Percentiles rank a stretch among this genome's conserved stretches.
phyloP scores from a whole-genome alignment of 2,113 vertebrate species.

The Saiga tatarica region DNA sequence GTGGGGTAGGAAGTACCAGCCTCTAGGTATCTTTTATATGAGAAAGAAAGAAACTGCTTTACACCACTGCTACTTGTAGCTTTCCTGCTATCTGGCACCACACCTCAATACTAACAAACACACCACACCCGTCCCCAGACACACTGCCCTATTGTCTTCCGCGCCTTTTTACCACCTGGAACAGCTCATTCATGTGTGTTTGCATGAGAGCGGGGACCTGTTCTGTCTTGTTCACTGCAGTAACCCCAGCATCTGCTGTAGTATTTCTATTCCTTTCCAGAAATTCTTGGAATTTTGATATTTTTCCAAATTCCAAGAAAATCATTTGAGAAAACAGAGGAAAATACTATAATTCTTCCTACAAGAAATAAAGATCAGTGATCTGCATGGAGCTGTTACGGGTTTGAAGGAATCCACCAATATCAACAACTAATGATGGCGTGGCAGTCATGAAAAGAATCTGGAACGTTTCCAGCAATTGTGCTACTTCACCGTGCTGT shows the following conservation, averaged over 20 bases:
- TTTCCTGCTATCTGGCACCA: background rate
- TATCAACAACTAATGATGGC: background rate
- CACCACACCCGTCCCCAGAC: background rate
- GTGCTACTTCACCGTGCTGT: fast-evolving
- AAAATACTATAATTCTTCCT: background rate
- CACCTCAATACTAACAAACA: background rate
- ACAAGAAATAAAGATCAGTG: background rate
- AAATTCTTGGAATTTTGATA: background rate
- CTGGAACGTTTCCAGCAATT: background rate
- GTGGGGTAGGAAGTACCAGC: fast-evolving
- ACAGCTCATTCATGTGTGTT: background rate
- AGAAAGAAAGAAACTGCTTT: background rate
- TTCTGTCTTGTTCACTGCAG: background rate
- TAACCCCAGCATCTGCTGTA: background rate
- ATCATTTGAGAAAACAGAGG: background rate
- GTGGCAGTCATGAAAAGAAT: background rate
- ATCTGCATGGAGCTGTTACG: background rate
- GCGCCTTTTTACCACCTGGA: background rate
- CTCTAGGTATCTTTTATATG: background rate
- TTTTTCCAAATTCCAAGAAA: background rate
- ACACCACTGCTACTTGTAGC: background rate
- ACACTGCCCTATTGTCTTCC: background rate
- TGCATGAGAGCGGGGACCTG: background rate
- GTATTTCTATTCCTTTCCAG: background rate
- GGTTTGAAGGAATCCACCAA: background rate